These are phyloP conservation scores for Gallinago stenura DNA, from an alignment of 2,797 vertebrate species.

Conservation along the genomic window DNA sequence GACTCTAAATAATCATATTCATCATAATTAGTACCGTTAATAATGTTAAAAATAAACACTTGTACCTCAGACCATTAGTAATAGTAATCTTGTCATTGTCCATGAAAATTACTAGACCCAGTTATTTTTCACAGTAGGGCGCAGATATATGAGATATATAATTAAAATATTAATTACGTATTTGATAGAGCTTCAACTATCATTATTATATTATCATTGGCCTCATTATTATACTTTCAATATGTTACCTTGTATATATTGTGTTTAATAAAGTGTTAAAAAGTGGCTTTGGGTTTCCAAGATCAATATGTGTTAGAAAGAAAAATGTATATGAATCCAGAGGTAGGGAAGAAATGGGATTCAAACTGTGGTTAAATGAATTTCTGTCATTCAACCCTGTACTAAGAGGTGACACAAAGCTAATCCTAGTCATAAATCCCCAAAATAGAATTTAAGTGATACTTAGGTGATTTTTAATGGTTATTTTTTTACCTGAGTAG, in stretches of 20 bases:
- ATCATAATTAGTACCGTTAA: conserved; percentile 73
- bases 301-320: conserved; percentile 40
- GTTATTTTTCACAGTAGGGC: conserved; percentile 77
- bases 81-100: conserved; percentile 74
- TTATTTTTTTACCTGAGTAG: conserved; percentile 53
- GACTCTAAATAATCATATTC: conserved; percentile 75
- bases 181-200: conserved; percentile 50
- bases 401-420: conserved; percentile 48
- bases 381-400: conserved; percentile 36
- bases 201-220: conserved; percentile 36
- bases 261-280: conserved; percentile 56
- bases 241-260: conserved; percentile 56
- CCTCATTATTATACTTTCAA: conserved; percentile 34
- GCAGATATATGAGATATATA: conserved; percentile 73
- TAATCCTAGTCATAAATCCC: conserved; percentile 66
- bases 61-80: conserved; percentile 74
- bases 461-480: conserved; percentile 48
- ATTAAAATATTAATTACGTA: conserved; percentile 80
- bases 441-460: conserved; percentile 60
- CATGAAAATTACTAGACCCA: conserved; percentile 69
- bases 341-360: conserved; percentile 47
- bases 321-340: conserved; percentile 49
- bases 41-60: conserved; percentile 79
- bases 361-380: conserved; percentile 59
- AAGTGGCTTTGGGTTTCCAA: conserved; percentile 6